phyloP scores from a whole-genome alignment of 2,797 vertebrate species.

The Pangasius djambal region DNA sequence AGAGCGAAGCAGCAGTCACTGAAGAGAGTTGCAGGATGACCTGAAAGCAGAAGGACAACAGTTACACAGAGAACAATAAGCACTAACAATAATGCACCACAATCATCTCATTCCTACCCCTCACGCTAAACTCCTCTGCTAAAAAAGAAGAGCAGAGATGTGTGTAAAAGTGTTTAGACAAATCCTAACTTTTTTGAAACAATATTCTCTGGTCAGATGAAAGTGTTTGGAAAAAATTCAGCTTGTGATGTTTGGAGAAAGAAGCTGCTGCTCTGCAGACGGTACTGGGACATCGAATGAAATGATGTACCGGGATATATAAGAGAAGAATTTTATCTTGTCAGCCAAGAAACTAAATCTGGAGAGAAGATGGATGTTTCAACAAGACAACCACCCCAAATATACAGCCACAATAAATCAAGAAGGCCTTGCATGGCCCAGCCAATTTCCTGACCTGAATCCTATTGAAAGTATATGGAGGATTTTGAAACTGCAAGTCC shows the following conservation, averaged over 20 bases:
- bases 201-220: conserved; percentile 2
- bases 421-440: not conserved
- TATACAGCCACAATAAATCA: not conserved
- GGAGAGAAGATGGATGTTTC: not conserved
- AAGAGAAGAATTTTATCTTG: not conserved
- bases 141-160: not conserved
- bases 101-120: not conserved
- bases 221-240: not conserved
- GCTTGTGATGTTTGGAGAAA: not conserved
- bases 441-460: not conserved
- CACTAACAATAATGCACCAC: not conserved
- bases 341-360: not conserved
- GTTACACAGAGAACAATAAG: not conserved
- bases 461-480: not conserved
- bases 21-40: not conserved
- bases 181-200: not conserved
- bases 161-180: not conserved
- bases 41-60: not conserved
- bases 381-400: not conserved
- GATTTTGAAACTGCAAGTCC: not conserved
- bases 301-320: not conserved
- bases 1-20: not conserved
- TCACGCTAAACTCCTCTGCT: not conserved
- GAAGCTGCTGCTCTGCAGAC: not conserved
- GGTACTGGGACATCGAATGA: not conserved